These are phyloP conservation scores for Rhagologus leucostigma DNA, from an alignment of 2,113 vertebrate species.

Conservation along the genomic window DNA sequence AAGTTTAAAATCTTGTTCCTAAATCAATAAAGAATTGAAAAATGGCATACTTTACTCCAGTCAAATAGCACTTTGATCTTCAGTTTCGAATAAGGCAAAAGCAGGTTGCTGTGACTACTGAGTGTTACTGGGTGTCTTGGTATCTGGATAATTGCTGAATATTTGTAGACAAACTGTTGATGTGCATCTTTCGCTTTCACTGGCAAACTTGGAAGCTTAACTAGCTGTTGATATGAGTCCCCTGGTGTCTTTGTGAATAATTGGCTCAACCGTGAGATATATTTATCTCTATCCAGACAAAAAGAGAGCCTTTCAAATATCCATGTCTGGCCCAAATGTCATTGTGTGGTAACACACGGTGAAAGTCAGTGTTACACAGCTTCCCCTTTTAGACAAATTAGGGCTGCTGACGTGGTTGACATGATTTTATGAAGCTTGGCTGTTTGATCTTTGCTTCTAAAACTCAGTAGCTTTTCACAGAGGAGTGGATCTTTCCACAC, in stretches of 20 bases:
- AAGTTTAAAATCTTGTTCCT: slow-evolving; percentile 14
- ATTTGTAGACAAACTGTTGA: slow-evolving; percentile 59
- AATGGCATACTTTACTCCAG: background rate
- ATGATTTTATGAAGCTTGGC: background rate
- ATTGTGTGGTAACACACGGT: background rate
- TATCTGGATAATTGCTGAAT: slow-evolving; percentile 46
- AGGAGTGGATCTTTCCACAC: background rate
- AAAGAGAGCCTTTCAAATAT: background rate
- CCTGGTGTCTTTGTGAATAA: background rate
- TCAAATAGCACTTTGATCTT: slow-evolving; percentile 33
- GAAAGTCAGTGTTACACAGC: background rate
- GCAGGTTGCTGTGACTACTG: slow-evolving; percentile 55
- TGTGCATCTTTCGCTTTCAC: background rate
- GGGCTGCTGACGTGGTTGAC: background rate
- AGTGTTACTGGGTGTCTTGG: slow-evolving; percentile 14
- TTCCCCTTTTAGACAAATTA: background rate
- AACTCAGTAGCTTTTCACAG: background rate
- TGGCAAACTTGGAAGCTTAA: slow-evolving; percentile 12
- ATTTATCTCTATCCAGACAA: background rate
- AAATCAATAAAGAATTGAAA: slow-evolving; percentile 22
- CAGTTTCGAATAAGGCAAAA: slow-evolving; percentile 28
- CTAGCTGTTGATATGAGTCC: slow-evolving; percentile 22
- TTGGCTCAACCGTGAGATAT: background rate
- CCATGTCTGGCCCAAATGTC: background rate
- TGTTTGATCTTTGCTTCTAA: background rate